phyloP scores from a whole-genome alignment of 1,140 invertebrate genomes.

The Drosophila sechellia region DNA sequence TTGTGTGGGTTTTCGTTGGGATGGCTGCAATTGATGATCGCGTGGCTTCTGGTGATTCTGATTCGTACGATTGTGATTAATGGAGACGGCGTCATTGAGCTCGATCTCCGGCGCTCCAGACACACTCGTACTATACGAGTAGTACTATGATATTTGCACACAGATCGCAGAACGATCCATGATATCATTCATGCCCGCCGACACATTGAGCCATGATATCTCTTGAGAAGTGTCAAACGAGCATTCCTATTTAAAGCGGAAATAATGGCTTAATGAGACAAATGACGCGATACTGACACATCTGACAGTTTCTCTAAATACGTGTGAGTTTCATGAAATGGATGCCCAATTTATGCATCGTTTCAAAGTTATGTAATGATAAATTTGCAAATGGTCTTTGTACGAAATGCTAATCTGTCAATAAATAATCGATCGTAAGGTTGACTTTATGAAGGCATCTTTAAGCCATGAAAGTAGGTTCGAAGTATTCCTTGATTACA shows the following conservation, averaged over 20 bases:
- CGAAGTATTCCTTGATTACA: too few species aligned
- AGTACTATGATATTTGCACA: conserved; percentile 42
- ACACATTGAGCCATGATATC: conserved; percentile 53
- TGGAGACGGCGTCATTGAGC: conserved; percentile 72
- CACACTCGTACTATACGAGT: not conserved
- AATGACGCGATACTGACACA: conserved; percentile 64
- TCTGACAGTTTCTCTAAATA: conserved; percentile 58
- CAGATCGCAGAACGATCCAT: conserved; percentile 46
- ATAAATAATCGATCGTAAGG: not conserved
- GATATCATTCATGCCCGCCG: conserved; percentile 57
- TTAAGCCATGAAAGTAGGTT: too few species aligned
- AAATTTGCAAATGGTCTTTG: not conserved
- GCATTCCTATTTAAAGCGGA: conserved; percentile 57
- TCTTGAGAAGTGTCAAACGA: conserved; percentile 48
- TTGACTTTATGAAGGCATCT: not conserved
- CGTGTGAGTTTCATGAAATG: conserved; percentile 56
- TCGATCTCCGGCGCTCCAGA: conserved; percentile 61
- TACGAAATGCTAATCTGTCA: conserved; percentile 1
- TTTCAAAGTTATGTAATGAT: not conserved
- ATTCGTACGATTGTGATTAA: conserved; percentile 73
- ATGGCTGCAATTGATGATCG: conserved; percentile 61
- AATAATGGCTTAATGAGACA: conserved; percentile 80
- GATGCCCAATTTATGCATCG: conserved; percentile 9
- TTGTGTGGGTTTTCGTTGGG: conserved; percentile 34
- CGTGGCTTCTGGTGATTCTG: conserved; percentile 4